Percentiles rank a stretch among this genome's conserved stretches.
These are phyloP conservation scores for Raja brachyura DNA, from an alignment of 2,113 vertebrate species.

Conservation along the genomic window DNA sequence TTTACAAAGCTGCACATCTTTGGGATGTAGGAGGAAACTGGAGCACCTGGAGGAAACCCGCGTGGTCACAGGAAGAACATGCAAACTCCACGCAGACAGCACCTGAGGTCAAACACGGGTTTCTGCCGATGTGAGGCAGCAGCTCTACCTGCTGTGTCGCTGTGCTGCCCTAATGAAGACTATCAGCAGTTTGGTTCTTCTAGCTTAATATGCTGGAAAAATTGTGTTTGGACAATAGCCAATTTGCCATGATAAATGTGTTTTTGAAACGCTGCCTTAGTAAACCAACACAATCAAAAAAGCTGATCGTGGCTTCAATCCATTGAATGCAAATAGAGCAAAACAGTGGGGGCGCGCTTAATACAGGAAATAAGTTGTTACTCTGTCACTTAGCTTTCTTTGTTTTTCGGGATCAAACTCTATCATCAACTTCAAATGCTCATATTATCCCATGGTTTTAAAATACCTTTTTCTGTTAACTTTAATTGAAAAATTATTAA, in stretches of 20 bases:
- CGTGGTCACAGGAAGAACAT: too few species aligned
- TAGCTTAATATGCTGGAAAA: neutral
- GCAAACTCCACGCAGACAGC: too few species aligned
- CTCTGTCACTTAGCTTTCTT: neutral
- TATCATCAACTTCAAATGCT: neutral
- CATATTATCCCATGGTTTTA: neutral
- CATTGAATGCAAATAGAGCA: neutral
- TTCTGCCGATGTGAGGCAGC: too few species aligned
- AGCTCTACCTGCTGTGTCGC: too few species aligned
- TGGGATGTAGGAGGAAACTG: too few species aligned
- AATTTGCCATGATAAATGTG: neutral
- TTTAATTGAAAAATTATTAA: slow-evolving; percentile 14
- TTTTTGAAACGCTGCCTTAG: neutral
- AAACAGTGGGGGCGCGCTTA: neutral
- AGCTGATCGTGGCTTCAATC: neutral
- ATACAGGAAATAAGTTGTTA: neutral
- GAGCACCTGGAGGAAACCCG: too few species aligned
- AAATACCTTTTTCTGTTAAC: neutral
- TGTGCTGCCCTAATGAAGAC: neutral
- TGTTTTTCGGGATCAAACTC: neutral
- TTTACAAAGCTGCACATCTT: too few species aligned
- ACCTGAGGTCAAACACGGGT: too few species aligned
- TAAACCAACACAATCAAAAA: neutral
- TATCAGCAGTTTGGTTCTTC: neutral
- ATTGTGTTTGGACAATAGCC: neutral